phyloP scores from a whole-genome alignment of 1,140 invertebrate genomes.

The Diorhabda elongata region DNA sequence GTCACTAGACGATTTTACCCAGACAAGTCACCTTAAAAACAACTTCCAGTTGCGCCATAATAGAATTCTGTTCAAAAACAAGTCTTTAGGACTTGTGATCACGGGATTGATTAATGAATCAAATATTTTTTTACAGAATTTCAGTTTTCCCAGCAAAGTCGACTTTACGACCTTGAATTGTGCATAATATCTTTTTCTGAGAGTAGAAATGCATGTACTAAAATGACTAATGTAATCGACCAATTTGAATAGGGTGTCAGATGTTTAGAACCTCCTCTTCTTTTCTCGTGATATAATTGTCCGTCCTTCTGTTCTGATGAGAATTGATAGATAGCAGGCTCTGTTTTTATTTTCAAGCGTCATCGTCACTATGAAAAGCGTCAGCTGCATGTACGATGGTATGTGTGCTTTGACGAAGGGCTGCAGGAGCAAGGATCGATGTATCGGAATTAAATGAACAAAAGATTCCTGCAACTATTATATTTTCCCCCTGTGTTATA shows the following conservation, averaged over 20 bases:
- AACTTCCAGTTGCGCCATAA: too few species aligned
- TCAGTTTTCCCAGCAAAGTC: too few species aligned
- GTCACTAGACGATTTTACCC: too few species aligned
- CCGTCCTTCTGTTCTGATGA: not conserved
- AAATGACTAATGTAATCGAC: conserved; percentile 32
- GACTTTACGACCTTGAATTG: not conserved
- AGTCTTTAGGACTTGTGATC: too few species aligned
- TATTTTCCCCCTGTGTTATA: too few species aligned
- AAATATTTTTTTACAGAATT: too few species aligned
- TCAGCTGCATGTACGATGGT: not conserved
- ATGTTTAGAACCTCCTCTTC: conserved; percentile 11
- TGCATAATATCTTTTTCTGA: not conserved
- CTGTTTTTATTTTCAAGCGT: not conserved
- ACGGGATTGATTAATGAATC: too few species aligned
- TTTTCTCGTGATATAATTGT: not conserved
- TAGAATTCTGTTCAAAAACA: too few species aligned
- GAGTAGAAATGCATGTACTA: conserved; percentile 15
- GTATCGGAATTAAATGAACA: not conserved
- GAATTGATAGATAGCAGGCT: not conserved
- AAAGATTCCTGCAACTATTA: not conserved
- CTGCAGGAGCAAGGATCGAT: not conserved
- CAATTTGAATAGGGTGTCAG: conserved; percentile 34
- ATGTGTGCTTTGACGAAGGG: not conserved
- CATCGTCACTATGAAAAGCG: not conserved
- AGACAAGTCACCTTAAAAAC: too few species aligned